phyloP scores from a whole-genome alignment of 2,797 vertebrate species.

The Phaenicophaeus curvirostris region DNA sequence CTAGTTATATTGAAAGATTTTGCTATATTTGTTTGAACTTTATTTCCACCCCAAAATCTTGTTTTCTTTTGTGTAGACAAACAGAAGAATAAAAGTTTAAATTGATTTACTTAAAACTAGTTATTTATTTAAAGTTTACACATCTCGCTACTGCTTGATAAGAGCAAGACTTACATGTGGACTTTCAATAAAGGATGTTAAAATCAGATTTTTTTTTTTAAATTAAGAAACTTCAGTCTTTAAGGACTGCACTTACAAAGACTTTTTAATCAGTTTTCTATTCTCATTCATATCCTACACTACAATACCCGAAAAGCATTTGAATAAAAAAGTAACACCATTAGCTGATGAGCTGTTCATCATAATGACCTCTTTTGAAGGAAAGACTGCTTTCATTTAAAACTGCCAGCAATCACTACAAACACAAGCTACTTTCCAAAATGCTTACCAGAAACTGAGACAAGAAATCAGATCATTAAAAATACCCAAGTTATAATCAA shows the following conservation, averaged over 20 bases:
- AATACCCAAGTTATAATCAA: neutral
- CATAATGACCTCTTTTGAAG: neutral
- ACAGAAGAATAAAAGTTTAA: neutral
- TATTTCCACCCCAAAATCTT: neutral
- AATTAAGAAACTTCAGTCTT: neutral
- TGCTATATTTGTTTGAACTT: neutral
- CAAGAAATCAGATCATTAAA: neutral
- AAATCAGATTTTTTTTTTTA: neutral
- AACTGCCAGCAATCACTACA: neutral
- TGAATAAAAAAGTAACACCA: neutral
- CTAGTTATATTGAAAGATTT: neutral
- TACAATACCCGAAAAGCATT: neutral
- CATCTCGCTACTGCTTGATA: neutral
- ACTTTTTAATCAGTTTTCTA: neutral
- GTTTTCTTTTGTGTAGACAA: neutral
- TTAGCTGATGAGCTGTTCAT: neutral
- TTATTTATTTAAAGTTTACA: neutral
- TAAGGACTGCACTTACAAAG: neutral
- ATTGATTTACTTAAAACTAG: neutral
- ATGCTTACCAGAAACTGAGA: neutral
- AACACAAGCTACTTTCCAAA: neutral
- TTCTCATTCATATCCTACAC: neutral
- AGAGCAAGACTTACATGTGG: neutral
- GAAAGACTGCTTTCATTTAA: neutral
- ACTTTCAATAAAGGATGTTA: neutral